A percentile compares a stretch with the other conserved stretches of the same genome.
phyloP scores from a whole-genome alignment of 2,888 invertebrate species.

The Cryptosula pallasiana region DNA sequence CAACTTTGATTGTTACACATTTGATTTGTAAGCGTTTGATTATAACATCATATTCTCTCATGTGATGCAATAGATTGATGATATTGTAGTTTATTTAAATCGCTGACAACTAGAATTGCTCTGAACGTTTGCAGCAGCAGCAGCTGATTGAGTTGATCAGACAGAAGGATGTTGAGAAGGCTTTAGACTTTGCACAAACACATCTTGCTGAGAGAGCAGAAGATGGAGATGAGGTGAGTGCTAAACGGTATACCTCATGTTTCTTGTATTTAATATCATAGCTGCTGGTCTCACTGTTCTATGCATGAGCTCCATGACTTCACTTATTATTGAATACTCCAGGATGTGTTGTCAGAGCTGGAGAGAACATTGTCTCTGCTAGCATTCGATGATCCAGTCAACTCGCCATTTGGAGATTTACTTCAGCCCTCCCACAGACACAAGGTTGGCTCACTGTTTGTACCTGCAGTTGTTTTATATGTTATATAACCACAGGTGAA shows the following conservation, averaged over 20 bases:
- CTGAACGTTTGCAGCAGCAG: slow-evolving; percentile 74
- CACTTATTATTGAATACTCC: no score
- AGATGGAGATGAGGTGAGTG: slow-evolving; percentile 45
- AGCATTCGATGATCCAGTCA: slow-evolving; percentile 92
- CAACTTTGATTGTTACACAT: no score
- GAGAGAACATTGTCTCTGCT: slow-evolving; percentile 89
- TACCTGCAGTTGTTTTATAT: neutral
- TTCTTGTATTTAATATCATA: no score
- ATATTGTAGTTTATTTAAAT: no score
- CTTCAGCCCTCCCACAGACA: slow-evolving; percentile 88
- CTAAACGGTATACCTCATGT: no score
- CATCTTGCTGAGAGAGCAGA: slow-evolving; percentile 85
- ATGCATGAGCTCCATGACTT: no score
- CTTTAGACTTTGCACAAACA: slow-evolving; percentile 81
- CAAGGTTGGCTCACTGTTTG: slow-evolving; percentile 41
- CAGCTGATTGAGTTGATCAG: slow-evolving; percentile 83
- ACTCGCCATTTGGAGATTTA: slow-evolving; percentile 90
- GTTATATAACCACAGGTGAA: no score
- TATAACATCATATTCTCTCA: no score
- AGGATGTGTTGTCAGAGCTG: slow-evolving; percentile 66
- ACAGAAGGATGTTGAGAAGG: slow-evolving; percentile 77
- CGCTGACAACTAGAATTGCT: no score
- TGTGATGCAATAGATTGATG: no score
- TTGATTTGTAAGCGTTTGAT: no score
- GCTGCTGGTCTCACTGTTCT: no score